Percentiles rank a stretch among this genome's conserved stretches.
phyloP scores from a whole-genome alignment of 2,888 invertebrate species.

The Melipona bicolor region DNA sequence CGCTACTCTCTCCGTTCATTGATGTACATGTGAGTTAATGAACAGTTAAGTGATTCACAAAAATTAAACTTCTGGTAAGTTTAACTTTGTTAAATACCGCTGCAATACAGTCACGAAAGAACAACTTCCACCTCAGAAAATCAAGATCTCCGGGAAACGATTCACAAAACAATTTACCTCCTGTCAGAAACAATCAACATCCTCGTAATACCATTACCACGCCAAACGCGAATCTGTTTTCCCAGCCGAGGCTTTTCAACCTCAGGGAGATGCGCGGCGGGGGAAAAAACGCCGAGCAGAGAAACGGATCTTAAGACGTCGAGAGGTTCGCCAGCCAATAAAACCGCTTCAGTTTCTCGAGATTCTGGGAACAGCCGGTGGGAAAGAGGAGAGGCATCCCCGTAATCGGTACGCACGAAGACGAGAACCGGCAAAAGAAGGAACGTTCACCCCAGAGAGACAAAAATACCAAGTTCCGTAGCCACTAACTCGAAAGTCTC shows the following conservation, averaged over 20 bases:
- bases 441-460: neutral
- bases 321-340: neutral
- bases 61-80: too few relatives aligned
- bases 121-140: neutral
- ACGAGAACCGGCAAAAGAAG: neutral
- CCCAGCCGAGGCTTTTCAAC: neutral
- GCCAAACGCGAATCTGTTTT: neutral
- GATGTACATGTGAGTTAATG: too few relatives aligned
- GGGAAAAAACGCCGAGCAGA: neutral
- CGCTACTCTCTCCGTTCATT: too few relatives aligned
- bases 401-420: neutral
- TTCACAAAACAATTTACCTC: neutral
- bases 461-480: slow-evolving; percentile 15
- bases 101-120: too few relatives aligned
- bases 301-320: neutral
- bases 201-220: neutral
- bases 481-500: slow-evolving; percentile 19
- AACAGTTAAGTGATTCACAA: too few relatives aligned
- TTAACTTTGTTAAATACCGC: too few relatives aligned
- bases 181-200: neutral
- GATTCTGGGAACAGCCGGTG: slow-evolving; percentile 3
- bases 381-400: neutral
- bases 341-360: slow-evolving; percentile 20
- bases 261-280: neutral
- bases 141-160: neutral